Evolutionary conservation across 2,888 invertebrate species (phyloP).

Genomic region (Lypha dubia): DNA sequence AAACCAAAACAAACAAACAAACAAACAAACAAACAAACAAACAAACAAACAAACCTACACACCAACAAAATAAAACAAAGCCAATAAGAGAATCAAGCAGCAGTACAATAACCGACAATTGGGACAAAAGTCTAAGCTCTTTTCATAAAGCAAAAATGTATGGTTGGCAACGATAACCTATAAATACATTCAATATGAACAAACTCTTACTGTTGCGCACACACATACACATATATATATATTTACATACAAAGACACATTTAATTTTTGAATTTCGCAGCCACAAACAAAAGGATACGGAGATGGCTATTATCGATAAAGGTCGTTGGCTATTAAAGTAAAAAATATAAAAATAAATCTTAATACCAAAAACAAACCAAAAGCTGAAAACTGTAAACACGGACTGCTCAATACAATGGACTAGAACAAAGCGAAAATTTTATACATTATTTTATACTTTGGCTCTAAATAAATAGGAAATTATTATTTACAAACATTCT

Average conservation of each 20-base stretch:
- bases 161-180: conserved; percentile 70
- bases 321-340: conserved; percentile 69
- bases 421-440: background rate
- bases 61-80: conserved; percentile 39
- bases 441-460: conserved; percentile 6
- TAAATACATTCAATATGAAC: conserved; percentile 41
- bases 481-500: conserved; percentile 40
- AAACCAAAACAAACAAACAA: conserved; percentile 24
- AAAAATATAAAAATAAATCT: background rate
- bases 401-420: conserved; percentile 5
- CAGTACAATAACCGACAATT: conserved; percentile 66
- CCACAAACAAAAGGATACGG: conserved; percentile 55
- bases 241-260: conserved; percentile 8
- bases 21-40: background rate
- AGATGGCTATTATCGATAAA: conserved; percentile 70
- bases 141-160: conserved; percentile 71
- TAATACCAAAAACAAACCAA: background rate
- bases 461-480: conserved; percentile 45
- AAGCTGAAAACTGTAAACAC: no score
- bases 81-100: conserved; percentile 47
- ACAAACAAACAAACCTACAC: conserved; percentile 15
- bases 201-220: background rate
- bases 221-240: background rate
- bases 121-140: conserved; percentile 68
- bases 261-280: conserved; percentile 36